phyloP scores from a whole-genome alignment of 2,888 invertebrate species.

The Pristionchus arcanus region DNA sequence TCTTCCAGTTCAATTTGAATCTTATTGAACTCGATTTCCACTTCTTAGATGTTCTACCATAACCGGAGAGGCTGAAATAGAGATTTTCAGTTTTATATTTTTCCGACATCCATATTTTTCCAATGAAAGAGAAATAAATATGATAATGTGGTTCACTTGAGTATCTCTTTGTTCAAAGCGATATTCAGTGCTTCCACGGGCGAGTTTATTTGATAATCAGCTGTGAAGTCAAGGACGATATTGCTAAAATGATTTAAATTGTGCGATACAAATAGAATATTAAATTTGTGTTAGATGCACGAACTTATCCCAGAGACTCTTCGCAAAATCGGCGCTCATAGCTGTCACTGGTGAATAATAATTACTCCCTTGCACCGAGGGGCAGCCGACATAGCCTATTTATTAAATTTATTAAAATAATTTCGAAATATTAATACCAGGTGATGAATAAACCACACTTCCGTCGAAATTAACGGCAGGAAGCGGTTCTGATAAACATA shows the following conservation, averaged over 20 bases:
- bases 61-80: background rate
- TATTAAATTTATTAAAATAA: background rate
- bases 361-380: background rate
- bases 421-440: background rate
- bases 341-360: background rate
- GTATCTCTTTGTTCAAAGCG: background rate
- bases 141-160: background rate
- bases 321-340: background rate
- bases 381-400: background rate
- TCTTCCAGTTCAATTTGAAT: background rate
- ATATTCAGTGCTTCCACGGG: background rate
- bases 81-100: background rate
- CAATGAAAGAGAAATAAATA: background rate
- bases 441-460: background rate
- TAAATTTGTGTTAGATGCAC: background rate
- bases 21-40: background rate
- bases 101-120: background rate
- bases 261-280: too few relatives aligned
- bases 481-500: background rate
- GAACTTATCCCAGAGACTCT: background rate
- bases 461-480: slow-evolving; percentile 5
- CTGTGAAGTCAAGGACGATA: background rate
- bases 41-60: background rate
- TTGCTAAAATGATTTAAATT: background rate
- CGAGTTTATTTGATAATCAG: slow-evolving; percentile 7